These are phyloP conservation scores for Andricus curvator DNA, from an alignment of 2,888 invertebrate genomes.

Conservation along the genomic window DNA sequence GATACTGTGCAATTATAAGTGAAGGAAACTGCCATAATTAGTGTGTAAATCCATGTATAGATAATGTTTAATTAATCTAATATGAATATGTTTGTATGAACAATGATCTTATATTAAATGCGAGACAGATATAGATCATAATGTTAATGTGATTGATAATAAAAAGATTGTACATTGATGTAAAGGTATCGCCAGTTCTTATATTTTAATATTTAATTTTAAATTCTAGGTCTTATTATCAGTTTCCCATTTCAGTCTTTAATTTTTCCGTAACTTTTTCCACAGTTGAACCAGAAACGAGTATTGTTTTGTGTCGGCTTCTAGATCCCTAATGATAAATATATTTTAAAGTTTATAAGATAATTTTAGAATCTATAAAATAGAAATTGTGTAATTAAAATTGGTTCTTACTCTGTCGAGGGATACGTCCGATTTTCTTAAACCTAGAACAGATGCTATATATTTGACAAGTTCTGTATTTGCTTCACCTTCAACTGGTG, in stretches of 20 bases:
- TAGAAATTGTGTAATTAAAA: constrained; percentile 2
- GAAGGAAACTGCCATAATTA: constrained; percentile 36
- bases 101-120: constrained; percentile 13
- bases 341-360: neutral
- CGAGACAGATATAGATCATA: constrained; percentile 20
- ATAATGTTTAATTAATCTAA: constrained; percentile 6
- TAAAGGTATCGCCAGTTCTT: neutral
- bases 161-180: constrained; percentile 30
- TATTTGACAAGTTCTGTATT: constrained; percentile 88
- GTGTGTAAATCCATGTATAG: constrained; percentile 13
- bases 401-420: constrained; percentile 80
- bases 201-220: neutral
- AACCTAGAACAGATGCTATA: constrained; percentile 83
- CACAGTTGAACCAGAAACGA: constrained; percentile 79
- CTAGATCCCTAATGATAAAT: constrained; percentile 79
- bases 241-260: constrained; percentile 69
- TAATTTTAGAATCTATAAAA: neutral
- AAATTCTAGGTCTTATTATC: neutral
- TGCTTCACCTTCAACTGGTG: constrained; percentile 90
- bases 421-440: constrained; percentile 85
- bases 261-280: constrained; percentile 78
- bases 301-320: constrained; percentile 81
- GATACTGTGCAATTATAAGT: neutral
- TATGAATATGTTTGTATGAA: constrained; percentile 19
- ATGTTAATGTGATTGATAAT: constrained; percentile 31